A percentile compares a stretch with the other conserved stretches of the same genome.
phyloP scores from a whole-genome alignment of 2,888 invertebrate genomes.

The Drosophila glabriapex region DNA sequence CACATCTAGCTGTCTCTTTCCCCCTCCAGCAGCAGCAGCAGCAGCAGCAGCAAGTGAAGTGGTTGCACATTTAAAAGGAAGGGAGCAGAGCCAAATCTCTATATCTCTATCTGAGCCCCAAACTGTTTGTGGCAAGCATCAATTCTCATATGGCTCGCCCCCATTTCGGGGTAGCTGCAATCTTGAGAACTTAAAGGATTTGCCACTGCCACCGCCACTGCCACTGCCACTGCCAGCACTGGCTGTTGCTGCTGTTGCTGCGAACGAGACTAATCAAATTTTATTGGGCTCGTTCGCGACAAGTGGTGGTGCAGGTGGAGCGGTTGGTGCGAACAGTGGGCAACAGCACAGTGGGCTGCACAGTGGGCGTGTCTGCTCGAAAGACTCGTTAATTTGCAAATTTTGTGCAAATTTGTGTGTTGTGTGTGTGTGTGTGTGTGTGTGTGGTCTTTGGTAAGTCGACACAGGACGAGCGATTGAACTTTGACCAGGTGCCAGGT shows the following conservation, averaged over 20 bases:
- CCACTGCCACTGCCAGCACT: not conserved
- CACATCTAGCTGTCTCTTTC: conserved; percentile 17
- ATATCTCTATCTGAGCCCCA: conserved; percentile 31
- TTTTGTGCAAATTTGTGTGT: conserved; percentile 27
- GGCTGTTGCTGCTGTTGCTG: not conserved
- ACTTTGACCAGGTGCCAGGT: conserved; percentile 53
- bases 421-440: conserved; percentile 1
- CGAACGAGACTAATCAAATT: conserved; percentile 68
- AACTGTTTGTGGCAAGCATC: conserved; percentile 47
- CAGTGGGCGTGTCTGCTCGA: conserved; percentile 12
- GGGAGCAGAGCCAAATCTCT: not conserved
- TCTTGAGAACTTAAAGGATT: conserved; percentile 46
- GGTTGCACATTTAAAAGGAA: conserved; percentile 2
- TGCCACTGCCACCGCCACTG: not conserved
- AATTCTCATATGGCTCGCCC: conserved; percentile 61
- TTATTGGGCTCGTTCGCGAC: conserved; percentile 63
- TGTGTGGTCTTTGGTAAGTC: conserved; percentile 39
- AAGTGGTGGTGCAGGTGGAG: conserved; percentile 24
- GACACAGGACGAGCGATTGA: conserved; percentile 59
- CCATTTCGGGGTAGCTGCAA: conserved; percentile 30
- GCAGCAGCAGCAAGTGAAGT: conserved; percentile 3
- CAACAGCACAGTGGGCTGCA: conserved; percentile 6
- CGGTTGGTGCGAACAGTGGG: not conserved
- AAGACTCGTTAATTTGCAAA: conserved; percentile 7
- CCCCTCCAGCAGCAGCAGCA: not conserved